Conservation (phyloP, 2,888 invertebrate genomes). For the Athetis lepigone region DNA sequence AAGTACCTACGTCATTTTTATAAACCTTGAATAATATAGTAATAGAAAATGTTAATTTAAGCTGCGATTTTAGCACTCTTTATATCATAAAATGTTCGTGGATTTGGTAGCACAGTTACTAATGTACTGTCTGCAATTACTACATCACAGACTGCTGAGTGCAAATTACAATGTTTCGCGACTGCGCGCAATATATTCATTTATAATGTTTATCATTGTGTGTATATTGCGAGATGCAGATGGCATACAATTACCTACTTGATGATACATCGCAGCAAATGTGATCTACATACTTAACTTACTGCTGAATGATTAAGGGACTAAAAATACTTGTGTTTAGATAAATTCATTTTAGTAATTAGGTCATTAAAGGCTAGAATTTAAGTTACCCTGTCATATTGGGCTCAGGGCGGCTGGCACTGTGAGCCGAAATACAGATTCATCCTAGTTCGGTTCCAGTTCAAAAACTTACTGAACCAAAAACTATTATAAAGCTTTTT, state of each 20-base stretch:
- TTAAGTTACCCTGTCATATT: too few relatives aligned
- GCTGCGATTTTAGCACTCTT: slow-evolving; percentile 20
- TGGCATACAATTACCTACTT: slow-evolving; percentile 44
- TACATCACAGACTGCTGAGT: slow-evolving; percentile 64
- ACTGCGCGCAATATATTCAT: slow-evolving; percentile 70
- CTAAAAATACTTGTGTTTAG: too few relatives aligned
- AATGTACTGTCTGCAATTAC: slow-evolving; percentile 64
- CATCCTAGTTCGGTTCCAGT: too few relatives aligned
- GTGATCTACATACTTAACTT: slow-evolving; percentile 28
- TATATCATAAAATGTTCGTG: slow-evolving; percentile 42
- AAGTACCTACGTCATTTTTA: slow-evolving; percentile 2
- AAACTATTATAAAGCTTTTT: too few relatives aligned
- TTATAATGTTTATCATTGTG: slow-evolving; percentile 68
- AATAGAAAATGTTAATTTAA: slow-evolving; percentile 12
- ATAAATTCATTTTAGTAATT: too few relatives aligned
- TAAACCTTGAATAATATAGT: slow-evolving; percentile 20
- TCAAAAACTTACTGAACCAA: too few relatives aligned
- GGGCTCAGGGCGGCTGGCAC: too few relatives aligned
- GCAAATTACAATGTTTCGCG: slow-evolving; percentile 70
- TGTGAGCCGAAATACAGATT: too few relatives aligned
- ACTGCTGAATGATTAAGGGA: slow-evolving; percentile 3
- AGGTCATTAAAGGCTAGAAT: too few relatives aligned
- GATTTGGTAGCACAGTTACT: slow-evolving; percentile 42
- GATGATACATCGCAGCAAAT: slow-evolving; percentile 35
- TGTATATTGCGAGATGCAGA: slow-evolving; percentile 42